Evolutionary conservation across 1,140 invertebrate species (phyloP).

Genomic region (Whitmania pigra): DNA sequence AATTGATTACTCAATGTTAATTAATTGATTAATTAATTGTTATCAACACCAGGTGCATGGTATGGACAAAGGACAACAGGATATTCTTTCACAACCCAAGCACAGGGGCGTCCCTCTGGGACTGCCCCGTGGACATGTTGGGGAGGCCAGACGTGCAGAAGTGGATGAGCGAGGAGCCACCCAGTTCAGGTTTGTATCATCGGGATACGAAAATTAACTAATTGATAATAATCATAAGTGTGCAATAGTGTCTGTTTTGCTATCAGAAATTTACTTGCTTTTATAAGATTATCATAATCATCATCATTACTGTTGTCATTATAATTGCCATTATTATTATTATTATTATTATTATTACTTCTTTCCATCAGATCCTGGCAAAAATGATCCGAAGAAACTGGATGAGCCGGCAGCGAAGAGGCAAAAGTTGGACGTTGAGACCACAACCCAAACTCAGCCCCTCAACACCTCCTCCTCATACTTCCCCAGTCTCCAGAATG

Average conservation of each 20-base stretch:
- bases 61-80: conserved; percentile 85
- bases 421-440: no score
- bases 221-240: no score
- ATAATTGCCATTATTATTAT: conserved; percentile 3
- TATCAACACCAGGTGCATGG: conserved; percentile 86
- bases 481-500: not conserved
- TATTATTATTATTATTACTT: not conserved
- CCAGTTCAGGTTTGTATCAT: conserved; percentile 32
- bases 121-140: conserved; percentile 73
- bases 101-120: conserved; percentile 82
- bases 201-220: not conserved
- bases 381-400: no score
- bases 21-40: conserved; percentile 10
- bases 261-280: not conserved
- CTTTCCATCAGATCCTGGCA: not conserved
- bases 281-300: not conserved
- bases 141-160: conserved; percentile 78
- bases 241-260: no score
- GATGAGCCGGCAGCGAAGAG: no score
- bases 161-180: conserved; percentile 59
- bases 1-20: not conserved
- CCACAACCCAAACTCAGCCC: not conserved
- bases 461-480: not conserved
- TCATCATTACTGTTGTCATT: not conserved
- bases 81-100: conserved; percentile 79